A percentile compares a stretch with the other conserved stretches of the same genome.
These are phyloP conservation scores for Macrostomum lignano DNA, from an alignment of 1,140 invertebrate species.

Conservation along the genomic window DNA sequence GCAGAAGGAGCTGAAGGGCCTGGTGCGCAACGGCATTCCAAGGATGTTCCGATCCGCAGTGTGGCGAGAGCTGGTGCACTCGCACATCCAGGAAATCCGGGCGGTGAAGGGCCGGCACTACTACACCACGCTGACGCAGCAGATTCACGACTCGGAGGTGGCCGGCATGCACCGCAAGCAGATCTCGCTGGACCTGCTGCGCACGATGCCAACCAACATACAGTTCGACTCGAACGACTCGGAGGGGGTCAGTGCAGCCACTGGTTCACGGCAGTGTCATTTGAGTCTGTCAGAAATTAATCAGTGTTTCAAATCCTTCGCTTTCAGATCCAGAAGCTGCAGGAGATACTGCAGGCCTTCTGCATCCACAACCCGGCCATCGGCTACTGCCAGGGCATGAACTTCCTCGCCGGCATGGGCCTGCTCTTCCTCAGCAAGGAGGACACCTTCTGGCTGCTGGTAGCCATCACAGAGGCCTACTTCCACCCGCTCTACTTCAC, in stretches of 20 bases:
- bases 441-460: constrained; percentile 33
- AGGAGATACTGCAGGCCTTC: constrained; percentile 30
- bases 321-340: constrained; percentile 26
- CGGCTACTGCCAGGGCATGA: constrained; percentile 34
- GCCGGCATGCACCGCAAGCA: constrained; percentile 29
- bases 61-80: constrained; percentile 28
- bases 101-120: constrained; percentile 30
- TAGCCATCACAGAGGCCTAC: too few species aligned
- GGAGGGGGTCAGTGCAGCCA: constrained; percentile 26
- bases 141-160: constrained; percentile 26
- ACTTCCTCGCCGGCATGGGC: constrained; percentile 31
- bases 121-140: constrained; percentile 28
- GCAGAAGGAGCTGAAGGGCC: constrained; percentile 24
- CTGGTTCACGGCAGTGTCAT: too few species aligned
- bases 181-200: constrained; percentile 29
- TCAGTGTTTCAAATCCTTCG: too few species aligned
- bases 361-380: constrained; percentile 29
- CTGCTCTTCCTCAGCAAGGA: constrained; percentile 30
- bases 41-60: constrained; percentile 23
- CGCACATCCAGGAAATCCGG: constrained; percentile 25
- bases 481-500: constrained; percentile 31
- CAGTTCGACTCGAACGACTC: constrained; percentile 27
- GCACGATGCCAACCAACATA: constrained; percentile 31
- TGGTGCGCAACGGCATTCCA: constrained; percentile 30
- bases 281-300: too few species aligned